Base-by-base conservation (phyloP, 2,113 vertebrate genomes). In the Muntiacus reevesi region DNA sequence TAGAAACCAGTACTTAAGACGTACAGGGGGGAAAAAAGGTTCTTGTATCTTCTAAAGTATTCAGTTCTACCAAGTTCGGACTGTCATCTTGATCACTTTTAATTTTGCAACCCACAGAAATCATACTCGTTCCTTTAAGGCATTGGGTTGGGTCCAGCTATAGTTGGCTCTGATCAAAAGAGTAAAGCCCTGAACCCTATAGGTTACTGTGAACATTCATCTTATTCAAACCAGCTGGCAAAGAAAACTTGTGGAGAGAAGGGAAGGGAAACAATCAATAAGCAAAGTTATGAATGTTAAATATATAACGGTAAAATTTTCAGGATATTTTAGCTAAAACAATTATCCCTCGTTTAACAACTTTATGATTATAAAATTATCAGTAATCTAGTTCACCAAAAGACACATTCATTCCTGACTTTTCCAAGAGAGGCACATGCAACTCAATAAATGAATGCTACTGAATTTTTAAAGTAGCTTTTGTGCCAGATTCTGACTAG, bases 401-500 rank as follows among this genome's bases (percentile, higher is more conserved):
- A 89, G 36, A 60, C 52, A 25, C 36, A 93, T 82, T 85, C 28
- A 87, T 71, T 96, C 52, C 94, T 95, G n/a, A 74, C 87, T 95
- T 95, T 87, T 95, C 79, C 25, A 54, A 50, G 36, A 59, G 8
- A 96, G 52, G 52, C 13, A 96, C 21, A 90, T 47, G 4, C 33
- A 93, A 96, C 76, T 95, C 33, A 96, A 50, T 84, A 92, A 36
- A 79, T 64, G 57, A 96, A 93, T 94, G 57, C 95, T 88, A 94
- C 36, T 87, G 4, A 85, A 87, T 83, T 89, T 96, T 96, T 88
- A 67, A 91, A 96, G 71, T 12, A 14, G 9, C 23, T 64, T 97
- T 92, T 87, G 14, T 91, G 86, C 67, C 74, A 87, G 62, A 95
- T 33, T 95, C 4, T 76, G 17, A 87, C 47, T 84, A 23, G 67